Evolutionary conservation across 2,888 invertebrate genomes (phyloP), one percentile per base, ranked within the genome.

Genomic region (Drosophila nr. perissopoda): DNA sequence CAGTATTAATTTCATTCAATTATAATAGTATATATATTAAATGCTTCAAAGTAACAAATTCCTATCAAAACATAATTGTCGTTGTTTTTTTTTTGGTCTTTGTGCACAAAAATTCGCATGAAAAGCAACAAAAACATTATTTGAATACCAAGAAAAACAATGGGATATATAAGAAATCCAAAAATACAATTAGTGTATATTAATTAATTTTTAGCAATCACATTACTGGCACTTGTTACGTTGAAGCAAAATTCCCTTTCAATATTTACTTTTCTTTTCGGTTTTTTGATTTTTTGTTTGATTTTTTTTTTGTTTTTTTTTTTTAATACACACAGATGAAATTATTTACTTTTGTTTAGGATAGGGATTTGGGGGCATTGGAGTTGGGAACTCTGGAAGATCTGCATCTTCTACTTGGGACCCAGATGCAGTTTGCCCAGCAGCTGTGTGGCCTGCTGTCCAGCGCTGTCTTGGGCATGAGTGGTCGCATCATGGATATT

Each of bases 361-460:
- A 56, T 29, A 38, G 36, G 54, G 27, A 52, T 53, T 60, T 42
- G 18, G 5, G 27, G 49, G 49, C 27, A 11, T 29, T 18, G n/a
- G 3, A 8, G 27, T 7, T 18, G 21, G 21, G 42, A 42, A 11
- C 42, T 21, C 42, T 42, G 8, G 16, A 46, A 16, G 16, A 25
- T 16, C 1, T 46, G 1, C 46, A 16, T 8, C 6, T 1, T 67
- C 63, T 88, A 78, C 74, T 88, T 88, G 46, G 63, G 76, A 13
- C 81, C 88, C 70, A 93, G 83, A 74, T 91, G 82, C 74, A 93
- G 87, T 85, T 93, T 93, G 70, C 93, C 93, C 83, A 93, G 71
- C 68, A 93, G 83, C 79, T 90, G 91, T 69, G 92, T 83, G 31
- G 93, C 91, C 77, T 92, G 91, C 51, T 92, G 88, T 1, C 90